A percentile compares a stretch with the other conserved stretches of the same genome.
Evolutionary conservation across 2,888 invertebrate species (phyloP).

Genomic region (Xestia rhomboidea): DNA sequence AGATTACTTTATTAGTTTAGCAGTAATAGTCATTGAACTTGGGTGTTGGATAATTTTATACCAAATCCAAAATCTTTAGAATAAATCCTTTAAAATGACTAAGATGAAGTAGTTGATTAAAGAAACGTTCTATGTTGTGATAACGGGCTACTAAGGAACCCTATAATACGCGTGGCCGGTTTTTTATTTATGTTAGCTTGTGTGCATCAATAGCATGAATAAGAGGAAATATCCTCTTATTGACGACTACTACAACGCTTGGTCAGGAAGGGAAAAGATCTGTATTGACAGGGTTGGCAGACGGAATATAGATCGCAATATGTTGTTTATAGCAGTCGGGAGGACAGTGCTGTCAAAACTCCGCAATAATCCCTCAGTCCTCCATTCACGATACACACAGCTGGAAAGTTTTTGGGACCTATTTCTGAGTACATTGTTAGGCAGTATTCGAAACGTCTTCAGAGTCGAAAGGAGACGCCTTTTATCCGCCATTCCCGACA

Average conservation of each 20-base stretch:
- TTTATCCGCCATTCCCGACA: slow-evolving; percentile 24
- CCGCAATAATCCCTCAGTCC: no score
- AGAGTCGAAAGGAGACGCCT: slow-evolving; percentile 10
- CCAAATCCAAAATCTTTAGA: no score
- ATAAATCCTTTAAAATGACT: no score
- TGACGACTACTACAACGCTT: background rate
- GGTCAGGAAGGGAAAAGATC: background rate
- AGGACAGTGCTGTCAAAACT: background rate
- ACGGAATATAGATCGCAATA: background rate
- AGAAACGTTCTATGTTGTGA: no score
- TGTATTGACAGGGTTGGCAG: background rate
- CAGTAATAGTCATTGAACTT: no score
- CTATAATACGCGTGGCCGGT: no score
- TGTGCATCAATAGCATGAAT: background rate
- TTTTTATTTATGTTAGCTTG: no score
- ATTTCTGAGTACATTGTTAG: background rate
- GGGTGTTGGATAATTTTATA: no score
- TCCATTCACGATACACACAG: background rate
- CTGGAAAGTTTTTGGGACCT: background rate
- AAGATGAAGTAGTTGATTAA: no score
- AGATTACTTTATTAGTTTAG: no score
- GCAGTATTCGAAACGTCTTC: background rate
- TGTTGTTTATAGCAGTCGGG: background rate
- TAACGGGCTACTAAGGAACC: no score
- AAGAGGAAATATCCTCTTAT: background rate